phyloP scores from a whole-genome alignment of 2,113 vertebrate species.

The Galbula dea region DNA sequence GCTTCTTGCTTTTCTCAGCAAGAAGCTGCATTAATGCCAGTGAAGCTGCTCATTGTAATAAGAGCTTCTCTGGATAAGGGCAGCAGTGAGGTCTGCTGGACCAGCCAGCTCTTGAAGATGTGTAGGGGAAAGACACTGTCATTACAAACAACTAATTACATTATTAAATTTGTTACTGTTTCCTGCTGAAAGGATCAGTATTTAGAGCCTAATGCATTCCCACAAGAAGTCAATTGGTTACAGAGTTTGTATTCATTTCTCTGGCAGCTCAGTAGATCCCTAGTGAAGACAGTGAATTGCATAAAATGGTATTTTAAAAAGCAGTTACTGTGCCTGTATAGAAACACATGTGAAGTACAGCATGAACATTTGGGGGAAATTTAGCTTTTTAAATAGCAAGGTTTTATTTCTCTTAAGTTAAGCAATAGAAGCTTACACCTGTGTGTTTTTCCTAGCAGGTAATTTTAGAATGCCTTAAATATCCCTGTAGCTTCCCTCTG shows the following conservation, averaged over 20 bases:
- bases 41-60: background rate
- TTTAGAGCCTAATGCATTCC: background rate
- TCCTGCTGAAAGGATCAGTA: constrained; percentile 3
- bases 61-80: background rate
- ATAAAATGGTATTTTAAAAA: background rate
- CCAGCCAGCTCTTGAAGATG: background rate
- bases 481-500: background rate
- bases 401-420: background rate
- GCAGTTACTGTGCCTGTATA: background rate
- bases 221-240: background rate
- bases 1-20: background rate
- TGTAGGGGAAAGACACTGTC: background rate
- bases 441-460: background rate
- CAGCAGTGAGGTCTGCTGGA: background rate
- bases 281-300: background rate
- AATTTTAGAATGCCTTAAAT: background rate
- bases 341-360: background rate
- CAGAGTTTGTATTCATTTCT: background rate
- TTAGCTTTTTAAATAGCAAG: background rate
- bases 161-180: background rate
- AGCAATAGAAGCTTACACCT: background rate
- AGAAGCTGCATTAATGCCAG: background rate
- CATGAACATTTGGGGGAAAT: background rate
- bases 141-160: constrained; percentile 5
- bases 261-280: background rate